Base-by-base conservation (phyloP, 2,888 invertebrate species). In the Microctonus brassicae region DNA sequence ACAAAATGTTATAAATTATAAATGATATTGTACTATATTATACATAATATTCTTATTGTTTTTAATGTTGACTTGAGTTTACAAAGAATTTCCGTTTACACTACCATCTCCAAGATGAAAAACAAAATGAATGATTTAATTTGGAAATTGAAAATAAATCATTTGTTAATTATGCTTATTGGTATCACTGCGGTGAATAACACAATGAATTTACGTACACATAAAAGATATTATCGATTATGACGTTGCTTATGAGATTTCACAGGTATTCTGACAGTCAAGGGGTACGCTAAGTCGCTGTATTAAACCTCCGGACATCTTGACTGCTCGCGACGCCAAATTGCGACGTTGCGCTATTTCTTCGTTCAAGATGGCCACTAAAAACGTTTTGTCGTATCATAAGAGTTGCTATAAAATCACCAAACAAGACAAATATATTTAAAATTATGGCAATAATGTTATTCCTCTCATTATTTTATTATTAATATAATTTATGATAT, bases 221-320 rank as follows among this genome's bases (percentile, higher is more conserved):
- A 57, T 29, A 22, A 39, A 55, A 36, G 26, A 24, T 24, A 39
- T 36, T 17, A 57, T 26, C 57, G 10, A 57, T 57, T 55, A 47
- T 34, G 34, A 22, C 33, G 53, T 42, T 5, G 20, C 39, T 36
- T 55, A 36, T 65, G 11, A 29, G 67, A 71, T 63, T 68, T 67
- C 52, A 70, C 70, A 61, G 34, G 61, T 71, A 75, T 76, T 70
- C 73, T 73, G 75, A 73, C 73, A 76, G 76, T 63, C 75, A 63
- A 74, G 57, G 73, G 72, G 68, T 73, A 78, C 76, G 78, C 77
- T 78, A 73, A 77, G 78, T 66, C 36, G 61, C 75, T 81, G 78
- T 80, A 78, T 80, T 81, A 79, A 82, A 82, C 78, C 78, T 78
- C 81, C 84, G 80, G 85, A 84, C 85, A 84, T 84, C 79, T 84